Evolutionary conservation across 2,113 vertebrate species (phyloP).

Genomic region (Calonectris borealis): DNA sequence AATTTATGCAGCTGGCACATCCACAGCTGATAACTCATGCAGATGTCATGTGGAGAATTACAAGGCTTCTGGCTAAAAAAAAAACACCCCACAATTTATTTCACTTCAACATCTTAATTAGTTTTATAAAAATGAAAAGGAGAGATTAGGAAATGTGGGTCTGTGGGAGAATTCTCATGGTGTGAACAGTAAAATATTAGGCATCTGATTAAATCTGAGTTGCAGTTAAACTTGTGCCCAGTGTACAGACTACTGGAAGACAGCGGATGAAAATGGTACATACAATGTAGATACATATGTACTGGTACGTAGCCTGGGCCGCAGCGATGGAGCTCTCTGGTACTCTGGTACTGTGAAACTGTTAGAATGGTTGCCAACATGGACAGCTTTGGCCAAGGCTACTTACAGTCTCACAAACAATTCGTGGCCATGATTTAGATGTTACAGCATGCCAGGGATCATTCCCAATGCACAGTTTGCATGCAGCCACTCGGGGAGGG

Average conservation of each 20-base stretch:
- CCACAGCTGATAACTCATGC: constrained; percentile 33
- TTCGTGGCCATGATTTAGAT: background rate
- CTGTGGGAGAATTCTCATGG: background rate
- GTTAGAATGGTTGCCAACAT: background rate
- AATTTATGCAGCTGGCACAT: constrained; percentile 35
- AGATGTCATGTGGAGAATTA: constrained; percentile 22
- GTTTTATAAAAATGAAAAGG: constrained; percentile 26
- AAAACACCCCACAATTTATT: background rate
- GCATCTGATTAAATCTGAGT: background rate
- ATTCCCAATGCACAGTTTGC: background rate
- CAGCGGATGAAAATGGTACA: background rate
- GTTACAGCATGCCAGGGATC: background rate
- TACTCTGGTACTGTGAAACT: background rate
- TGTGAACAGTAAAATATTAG: background rate
- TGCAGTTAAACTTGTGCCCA: background rate
- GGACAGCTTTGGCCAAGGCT: background rate
- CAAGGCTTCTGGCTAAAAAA: constrained; percentile 15
- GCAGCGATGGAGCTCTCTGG: background rate
- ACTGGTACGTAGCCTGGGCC: background rate
- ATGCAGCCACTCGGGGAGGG: background rate
- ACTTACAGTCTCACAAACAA: background rate
- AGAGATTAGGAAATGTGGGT: background rate
- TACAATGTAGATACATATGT: background rate
- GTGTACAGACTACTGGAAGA: background rate
- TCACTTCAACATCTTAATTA: constrained; percentile 43